phyloP scores from a whole-genome alignment of 2,797 vertebrate genomes.

The Uromys caudimaculatus region DNA sequence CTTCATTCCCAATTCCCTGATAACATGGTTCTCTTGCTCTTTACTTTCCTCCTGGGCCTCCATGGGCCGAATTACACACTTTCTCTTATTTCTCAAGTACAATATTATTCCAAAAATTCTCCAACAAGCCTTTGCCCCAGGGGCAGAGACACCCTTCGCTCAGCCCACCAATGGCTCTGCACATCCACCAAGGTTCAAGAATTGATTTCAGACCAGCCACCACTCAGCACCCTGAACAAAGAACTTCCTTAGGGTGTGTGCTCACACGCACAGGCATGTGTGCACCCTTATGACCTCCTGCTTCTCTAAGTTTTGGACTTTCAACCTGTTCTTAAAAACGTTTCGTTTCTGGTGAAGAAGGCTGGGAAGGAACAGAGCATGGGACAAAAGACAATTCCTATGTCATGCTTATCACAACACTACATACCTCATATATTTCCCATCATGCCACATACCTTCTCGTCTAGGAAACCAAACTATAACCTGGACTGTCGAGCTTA shows the following conservation, averaged over 20 bases:
- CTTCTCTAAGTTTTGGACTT: not conserved
- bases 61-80: not conserved
- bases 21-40: not conserved
- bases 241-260: not conserved
- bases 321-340: not conserved
- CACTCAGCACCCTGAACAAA: not conserved
- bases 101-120: not conserved
- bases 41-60: not conserved
- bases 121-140: not conserved
- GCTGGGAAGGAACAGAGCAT: not conserved
- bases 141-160: not conserved
- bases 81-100: conserved; percentile 27
- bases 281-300: not conserved
- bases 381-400: not conserved
- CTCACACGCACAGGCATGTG: not conserved
- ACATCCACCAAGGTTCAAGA: not conserved
- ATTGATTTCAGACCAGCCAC: not conserved
- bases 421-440: not conserved
- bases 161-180: not conserved
- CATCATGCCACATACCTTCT: not conserved
- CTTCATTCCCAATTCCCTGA: not conserved
- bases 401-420: not conserved
- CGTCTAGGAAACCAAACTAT: not conserved
- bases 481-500: no score
- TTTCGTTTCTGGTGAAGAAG: not conserved